phyloP scores from a whole-genome alignment of 2,113 vertebrate genomes.

The Prunella himalayana region DNA sequence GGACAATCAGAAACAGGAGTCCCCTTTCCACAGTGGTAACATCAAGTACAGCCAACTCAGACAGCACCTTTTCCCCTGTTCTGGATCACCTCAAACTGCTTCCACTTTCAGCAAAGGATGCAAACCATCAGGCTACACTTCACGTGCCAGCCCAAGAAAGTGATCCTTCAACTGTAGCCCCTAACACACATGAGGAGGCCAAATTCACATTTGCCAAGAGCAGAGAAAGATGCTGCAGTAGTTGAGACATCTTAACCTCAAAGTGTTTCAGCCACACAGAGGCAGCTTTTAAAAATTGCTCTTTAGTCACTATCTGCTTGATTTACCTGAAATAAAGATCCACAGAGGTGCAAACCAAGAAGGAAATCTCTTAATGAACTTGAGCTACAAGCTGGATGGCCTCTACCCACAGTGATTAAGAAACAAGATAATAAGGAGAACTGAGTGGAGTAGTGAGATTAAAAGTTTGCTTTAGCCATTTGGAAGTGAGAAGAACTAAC shows the following conservation, averaged over 20 bases:
- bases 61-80: not conserved
- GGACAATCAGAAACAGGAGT: not conserved
- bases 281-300: not conserved
- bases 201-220: not conserved
- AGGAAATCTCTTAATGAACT: not conserved
- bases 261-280: not conserved
- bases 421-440: not conserved
- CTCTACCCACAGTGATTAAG: not conserved
- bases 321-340: not conserved
- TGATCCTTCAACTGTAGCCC: not conserved
- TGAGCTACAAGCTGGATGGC: not conserved
- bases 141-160: not conserved
- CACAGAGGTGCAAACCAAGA: not conserved
- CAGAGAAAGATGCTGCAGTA: not conserved
- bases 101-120: not conserved
- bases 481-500: not conserved
- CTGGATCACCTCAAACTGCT: not conserved
- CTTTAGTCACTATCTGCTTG: not conserved
- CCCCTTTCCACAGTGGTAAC: not conserved
- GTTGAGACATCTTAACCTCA: not conserved
- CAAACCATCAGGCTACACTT: not conserved
- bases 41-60: not conserved
- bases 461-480: not conserved
- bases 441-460: not conserved
- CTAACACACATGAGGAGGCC: rapidly evolving